A percentile compares a stretch with the other conserved stretches of the same genome.
These are phyloP conservation scores for Peromyscus melanophrys DNA, from an alignment of 2,797 vertebrate species.

Conservation along the genomic window DNA sequence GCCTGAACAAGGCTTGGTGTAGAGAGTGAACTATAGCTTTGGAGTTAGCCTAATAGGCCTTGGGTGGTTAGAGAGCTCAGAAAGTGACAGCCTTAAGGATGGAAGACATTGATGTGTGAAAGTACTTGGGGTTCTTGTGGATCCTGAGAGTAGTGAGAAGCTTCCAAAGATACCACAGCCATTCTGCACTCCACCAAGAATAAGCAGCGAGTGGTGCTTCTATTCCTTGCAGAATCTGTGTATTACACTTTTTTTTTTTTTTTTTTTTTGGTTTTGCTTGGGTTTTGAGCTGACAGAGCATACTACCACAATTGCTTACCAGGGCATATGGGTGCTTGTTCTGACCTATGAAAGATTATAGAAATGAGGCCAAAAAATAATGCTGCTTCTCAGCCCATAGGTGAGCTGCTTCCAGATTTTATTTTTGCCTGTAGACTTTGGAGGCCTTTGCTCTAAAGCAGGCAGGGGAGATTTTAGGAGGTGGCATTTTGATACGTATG, in stretches of 20 bases:
- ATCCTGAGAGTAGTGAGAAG: background rate
- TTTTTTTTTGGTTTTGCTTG: background rate
- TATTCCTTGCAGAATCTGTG: background rate
- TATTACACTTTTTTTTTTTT: background rate
- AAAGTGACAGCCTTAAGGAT: too few relatives aligned
- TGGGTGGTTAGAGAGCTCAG: background rate
- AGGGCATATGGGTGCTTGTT: background rate
- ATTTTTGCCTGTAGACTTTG: rapidly evolving
- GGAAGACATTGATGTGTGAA: background rate
- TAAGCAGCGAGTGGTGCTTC: background rate
- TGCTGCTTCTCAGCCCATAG: background rate
- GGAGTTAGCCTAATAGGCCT: background rate
- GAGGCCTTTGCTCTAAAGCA: background rate
- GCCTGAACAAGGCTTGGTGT: background rate
- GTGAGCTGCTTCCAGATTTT: background rate
- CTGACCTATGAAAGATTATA: background rate
- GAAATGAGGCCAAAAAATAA: background rate
- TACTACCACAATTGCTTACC: background rate
- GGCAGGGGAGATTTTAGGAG: background rate
- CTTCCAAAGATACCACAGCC: background rate
- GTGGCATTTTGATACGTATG: background rate
- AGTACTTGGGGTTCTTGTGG: background rate
- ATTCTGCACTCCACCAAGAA: background rate
- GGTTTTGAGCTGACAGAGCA: background rate
- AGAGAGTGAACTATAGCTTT: background rate